Evolutionary conservation across 2,888 invertebrate species (phyloP).

Genomic region (Chrysomela aeneicollis): DNA sequence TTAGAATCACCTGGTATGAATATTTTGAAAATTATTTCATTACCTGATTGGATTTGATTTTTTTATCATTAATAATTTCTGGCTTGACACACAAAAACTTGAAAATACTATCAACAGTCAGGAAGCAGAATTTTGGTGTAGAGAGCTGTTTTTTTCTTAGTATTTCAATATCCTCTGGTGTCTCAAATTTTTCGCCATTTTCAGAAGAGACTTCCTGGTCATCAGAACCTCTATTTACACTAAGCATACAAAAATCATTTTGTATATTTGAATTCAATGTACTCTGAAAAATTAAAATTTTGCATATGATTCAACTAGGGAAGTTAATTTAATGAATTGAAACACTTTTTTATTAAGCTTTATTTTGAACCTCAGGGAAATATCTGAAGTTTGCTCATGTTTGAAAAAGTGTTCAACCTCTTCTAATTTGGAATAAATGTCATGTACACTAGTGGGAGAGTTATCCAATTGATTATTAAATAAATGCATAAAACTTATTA

Average conservation of each 20-base stretch:
- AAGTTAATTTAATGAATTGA: background rate
- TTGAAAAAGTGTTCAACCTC: no score
- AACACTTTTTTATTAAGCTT: no score
- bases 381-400: no score
- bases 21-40: no score
- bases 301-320: background rate
- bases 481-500: background rate
- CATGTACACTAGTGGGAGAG: no score
- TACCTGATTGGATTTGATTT: constrained; percentile 45
- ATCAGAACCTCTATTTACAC: constrained; percentile 29
- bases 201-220: constrained; percentile 24
- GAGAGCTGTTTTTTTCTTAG: constrained; percentile 61
- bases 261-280: constrained; percentile 10
- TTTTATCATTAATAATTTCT: constrained; percentile 45
- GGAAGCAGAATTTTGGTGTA: constrained; percentile 62
- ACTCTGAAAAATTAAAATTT: constrained; percentile 25
- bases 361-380: no score
- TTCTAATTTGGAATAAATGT: no score
- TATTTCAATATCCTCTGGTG: constrained; percentile 36
- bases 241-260: constrained; percentile 6
- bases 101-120: constrained; percentile 56
- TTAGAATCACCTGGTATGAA: no score
- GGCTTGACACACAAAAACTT: constrained; percentile 53
- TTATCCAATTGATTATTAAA: no score
- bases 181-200: constrained; percentile 36